Evolutionary conservation across 1,140 invertebrate genomes (phyloP), one percentile per base, ranked within the genome.

Genomic region (Spodoptera frugiperda): DNA sequence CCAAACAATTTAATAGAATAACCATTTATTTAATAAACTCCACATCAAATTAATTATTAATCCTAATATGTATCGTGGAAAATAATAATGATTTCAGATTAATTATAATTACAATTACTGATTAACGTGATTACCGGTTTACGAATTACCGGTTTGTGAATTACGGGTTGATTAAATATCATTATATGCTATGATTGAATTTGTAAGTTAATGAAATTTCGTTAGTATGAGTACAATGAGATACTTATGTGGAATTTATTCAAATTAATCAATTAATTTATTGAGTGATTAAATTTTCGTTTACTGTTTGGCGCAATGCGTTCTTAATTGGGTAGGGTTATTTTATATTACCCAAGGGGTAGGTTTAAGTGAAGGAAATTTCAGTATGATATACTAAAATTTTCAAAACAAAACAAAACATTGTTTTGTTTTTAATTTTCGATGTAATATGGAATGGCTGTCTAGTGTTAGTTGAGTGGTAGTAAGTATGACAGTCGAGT

Each of bases 141-240:
- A n/a, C n/a, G n/a, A n/a, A n/a, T n/a, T n/a, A n/a, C n/a, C n/a
- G 51, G 1, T 49, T n/a, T 15, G 14, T 44, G 25, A 67, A 67
- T 51, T n/a, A 30, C 21, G 63, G 14, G 3, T 25, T 51, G 49
- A 67, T 67, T 30, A 48, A 51, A n/a, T 17, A 39, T 33, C 2
- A 2, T 2, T 25, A 9, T 39, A 39, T 1, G 0, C 8, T 44
- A 44, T 61, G 59, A 61, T 39, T 61, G 59, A 61, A 44, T n/a
- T n/a, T 46, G 63, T 25, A 67, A 67, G 19, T 25, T 67, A 65
- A 65, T 48, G 46, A 25, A 12, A 48, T 17, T 67, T 49, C 48
- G 21, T 67, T 67, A 61, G 30, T 14, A 30, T 49, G n/a, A n/a
- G n/a, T n/a, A n/a, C n/a, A 49, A 49, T 67, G 63, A 6, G 63